A percentile compares a stretch with the other conserved stretches of the same genome.
phyloP scores from a whole-genome alignment of 2,888 invertebrate species.

The Agonum fuliginosum region DNA sequence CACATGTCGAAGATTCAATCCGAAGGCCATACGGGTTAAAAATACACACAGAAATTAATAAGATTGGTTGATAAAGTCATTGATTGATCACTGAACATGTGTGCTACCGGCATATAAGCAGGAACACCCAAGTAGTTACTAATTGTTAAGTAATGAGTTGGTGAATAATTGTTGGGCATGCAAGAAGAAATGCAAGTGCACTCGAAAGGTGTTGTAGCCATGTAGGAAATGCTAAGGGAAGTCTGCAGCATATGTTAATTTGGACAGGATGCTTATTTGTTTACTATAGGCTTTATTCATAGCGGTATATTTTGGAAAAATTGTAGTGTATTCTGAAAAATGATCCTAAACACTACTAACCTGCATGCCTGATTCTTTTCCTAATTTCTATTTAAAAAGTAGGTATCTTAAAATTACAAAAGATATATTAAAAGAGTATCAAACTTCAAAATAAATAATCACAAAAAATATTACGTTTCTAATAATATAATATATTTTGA shows the following conservation, averaged over 20 bases:
- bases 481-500: no score
- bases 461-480: no score
- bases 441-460: no score
- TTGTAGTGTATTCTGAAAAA: no score
- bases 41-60: conserved; percentile 13
- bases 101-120: conserved; percentile 38
- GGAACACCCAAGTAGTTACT: conserved; percentile 22
- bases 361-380: no score
- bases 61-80: conserved; percentile 21
- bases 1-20: not conserved
- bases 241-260: no score
- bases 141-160: conserved; percentile 38
- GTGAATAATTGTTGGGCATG: conserved; percentile 15
- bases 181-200: not conserved
- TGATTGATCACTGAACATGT: conserved; percentile 32
- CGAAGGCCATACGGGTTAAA: conserved; percentile 30
- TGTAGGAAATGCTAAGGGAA: not conserved
- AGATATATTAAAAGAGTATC: no score
- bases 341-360: no score
- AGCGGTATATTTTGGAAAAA: no score
- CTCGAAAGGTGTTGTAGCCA: not conserved
- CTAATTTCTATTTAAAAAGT: no score
- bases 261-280: not conserved
- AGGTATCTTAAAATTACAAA: no score
- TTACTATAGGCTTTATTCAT: no score